Evolutionary conservation across 2,888 invertebrate genomes (phyloP), one percentile per base, ranked within the genome.

Genomic region (Himalopsyche kuldschensis): DNA sequence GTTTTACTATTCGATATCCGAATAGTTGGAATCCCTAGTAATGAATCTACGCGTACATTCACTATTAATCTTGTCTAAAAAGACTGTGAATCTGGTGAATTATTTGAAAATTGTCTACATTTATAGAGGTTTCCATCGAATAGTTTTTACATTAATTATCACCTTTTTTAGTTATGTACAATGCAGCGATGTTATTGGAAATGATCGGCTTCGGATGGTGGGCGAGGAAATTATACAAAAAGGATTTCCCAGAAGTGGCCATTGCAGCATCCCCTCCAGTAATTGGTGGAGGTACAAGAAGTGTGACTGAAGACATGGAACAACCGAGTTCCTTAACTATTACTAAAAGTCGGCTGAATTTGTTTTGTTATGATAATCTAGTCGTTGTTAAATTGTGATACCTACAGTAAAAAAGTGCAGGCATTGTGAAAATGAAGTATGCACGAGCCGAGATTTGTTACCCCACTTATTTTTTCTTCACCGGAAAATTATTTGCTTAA

Each of bases 131-230:
- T 17, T 41, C 5, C 1, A 41, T 17, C n/a, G n/a, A 75, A 30
- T 77, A 4, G 17, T 31, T 35, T 5, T 35, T 3, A 24, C 4
- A 31, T 77, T 77, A 31, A 4, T 8, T 87, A 87, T 86, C 87
- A 79, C 87, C 87, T 87, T 82, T 91, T 92, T 87, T 92, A 95
- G 95, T 95, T 88, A 92, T 95, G 86, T 94, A 94, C 90, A 94
- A 94, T 89, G 90, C 92, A 75, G 88, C 94, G 87, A 94, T 94
- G 91, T 89, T 95, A 87, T 88, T 93, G 87, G 95, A 95, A 89
- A 95, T 95, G 95, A 90, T 95, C 82, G 87, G 94, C 79, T 90
- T 95, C 63, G 93, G 93, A 76, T 90, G 92, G 84, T 91, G 93
- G 87, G 95, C 95, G 0, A 92, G 94, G 88, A 90, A 90, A 82